These are phyloP conservation scores for Linnaemya tessellans DNA, from an alignment of 2,888 invertebrate genomes.

Conservation along the genomic window DNA sequence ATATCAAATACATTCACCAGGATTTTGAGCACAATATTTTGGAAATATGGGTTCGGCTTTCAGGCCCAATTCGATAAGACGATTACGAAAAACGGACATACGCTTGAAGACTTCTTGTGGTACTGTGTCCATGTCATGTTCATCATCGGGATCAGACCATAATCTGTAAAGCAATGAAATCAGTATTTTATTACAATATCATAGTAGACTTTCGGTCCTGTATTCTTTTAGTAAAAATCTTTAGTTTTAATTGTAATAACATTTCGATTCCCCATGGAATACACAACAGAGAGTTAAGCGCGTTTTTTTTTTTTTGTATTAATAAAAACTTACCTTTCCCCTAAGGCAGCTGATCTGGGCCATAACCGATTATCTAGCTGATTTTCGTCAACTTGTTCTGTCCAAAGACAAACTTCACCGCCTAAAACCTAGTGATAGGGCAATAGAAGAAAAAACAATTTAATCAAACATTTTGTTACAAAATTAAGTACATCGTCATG, in stretches of 20 bases:
- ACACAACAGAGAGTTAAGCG: neutral
- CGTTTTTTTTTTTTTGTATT: neutral
- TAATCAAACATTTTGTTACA: too few species aligned
- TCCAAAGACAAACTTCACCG: conserved; percentile 93
- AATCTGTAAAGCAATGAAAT: conserved; percentile 75
- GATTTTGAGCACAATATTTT: conserved; percentile 83
- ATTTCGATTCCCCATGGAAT: neutral
- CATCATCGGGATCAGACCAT: conserved; percentile 83
- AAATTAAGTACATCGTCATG: neutral
- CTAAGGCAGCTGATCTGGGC: conserved; percentile 92
- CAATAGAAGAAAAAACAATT: neutral
- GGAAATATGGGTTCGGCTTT: conserved; percentile 83
- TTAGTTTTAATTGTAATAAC: neutral
- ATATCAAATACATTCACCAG: conserved; percentile 84
- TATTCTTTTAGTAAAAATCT: neutral
- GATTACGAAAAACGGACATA: conserved; percentile 83
- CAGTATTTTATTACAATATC: neutral
- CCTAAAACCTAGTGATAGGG: conserved; percentile 84
- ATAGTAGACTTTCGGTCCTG: too few species aligned
- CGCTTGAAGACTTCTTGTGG: conserved; percentile 82
- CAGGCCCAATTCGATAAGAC: conserved; percentile 82
- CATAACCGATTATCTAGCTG: conserved; percentile 91
- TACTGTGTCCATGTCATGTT: conserved; percentile 82
- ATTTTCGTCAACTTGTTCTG: conserved; percentile 90
- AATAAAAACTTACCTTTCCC: conserved; percentile 85